These are phyloP conservation scores for Enteromius anoplus DNA, from an alignment of 2,797 vertebrate species.

Conservation along the genomic window DNA sequence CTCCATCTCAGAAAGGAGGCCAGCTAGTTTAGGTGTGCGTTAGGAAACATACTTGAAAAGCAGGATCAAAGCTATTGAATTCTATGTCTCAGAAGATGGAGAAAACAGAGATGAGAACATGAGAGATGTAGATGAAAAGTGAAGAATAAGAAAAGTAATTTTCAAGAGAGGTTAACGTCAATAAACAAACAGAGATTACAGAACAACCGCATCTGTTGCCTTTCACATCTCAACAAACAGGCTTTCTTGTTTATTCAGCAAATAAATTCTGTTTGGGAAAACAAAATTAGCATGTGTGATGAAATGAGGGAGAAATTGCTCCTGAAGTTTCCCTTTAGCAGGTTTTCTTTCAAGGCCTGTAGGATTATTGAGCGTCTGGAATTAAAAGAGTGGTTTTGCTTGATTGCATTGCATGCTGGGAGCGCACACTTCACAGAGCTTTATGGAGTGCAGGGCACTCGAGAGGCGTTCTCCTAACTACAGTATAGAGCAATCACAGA, in stretches of 20 bases:
- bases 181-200: not conserved
- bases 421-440: constrained; percentile 39
- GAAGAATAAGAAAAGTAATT: constrained; percentile 9
- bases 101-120: constrained; percentile 2
- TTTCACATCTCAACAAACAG: not conserved
- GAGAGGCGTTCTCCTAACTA: constrained; percentile 36
- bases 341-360: constrained; percentile 10
- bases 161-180: constrained; percentile 1
- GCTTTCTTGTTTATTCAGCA: not conserved
- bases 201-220: not conserved
- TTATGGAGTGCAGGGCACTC: constrained; percentile 31
- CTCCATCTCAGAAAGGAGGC: not conserved
- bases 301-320: constrained; percentile 26
- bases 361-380: constrained; percentile 41
- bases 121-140: constrained; percentile 9
- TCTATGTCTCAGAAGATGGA: not conserved
- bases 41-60: constrained; percentile 2
- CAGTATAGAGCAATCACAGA: constrained; percentile 41
- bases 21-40: not conserved
- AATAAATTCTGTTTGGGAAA: constrained; percentile 43
- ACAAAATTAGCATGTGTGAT: constrained; percentile 32
- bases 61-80: constrained; percentile 27
- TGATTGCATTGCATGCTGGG: constrained; percentile 41
- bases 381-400: constrained; percentile 49
- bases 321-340: constrained; percentile 21